Percentiles rank a stretch among this genome's conserved stretches.
These are phyloP conservation scores for Agrotis exclamationis DNA, from an alignment of 2,888 invertebrate species.

Conservation along the genomic window DNA sequence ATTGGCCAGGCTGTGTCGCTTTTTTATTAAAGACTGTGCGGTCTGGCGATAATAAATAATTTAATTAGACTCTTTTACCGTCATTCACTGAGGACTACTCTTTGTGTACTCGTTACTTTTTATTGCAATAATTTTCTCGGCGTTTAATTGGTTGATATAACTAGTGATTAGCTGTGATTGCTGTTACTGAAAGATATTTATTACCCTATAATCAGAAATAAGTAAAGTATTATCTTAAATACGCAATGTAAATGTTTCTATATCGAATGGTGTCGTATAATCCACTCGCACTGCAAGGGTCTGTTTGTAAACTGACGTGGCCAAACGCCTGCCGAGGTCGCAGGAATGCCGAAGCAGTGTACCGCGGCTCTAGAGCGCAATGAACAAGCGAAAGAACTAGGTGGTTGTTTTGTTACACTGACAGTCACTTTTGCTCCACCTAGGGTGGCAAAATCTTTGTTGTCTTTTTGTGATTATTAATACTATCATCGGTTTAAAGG, in stretches of 20 bases:
- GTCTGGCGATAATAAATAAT: slow-evolving; percentile 35
- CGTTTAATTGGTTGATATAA: not conserved
- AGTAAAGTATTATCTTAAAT: too few relatives aligned
- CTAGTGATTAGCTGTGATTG: not conserved
- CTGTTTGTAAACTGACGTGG: too few relatives aligned
- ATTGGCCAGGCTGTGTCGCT: slow-evolving; percentile 3
- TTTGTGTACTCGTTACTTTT: not conserved
- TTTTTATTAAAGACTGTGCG: slow-evolving; percentile 42
- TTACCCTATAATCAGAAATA: not conserved
- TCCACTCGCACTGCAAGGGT: too few relatives aligned
- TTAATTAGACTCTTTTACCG: slow-evolving; percentile 27
- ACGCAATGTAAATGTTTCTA: too few relatives aligned
- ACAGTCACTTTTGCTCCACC: too few relatives aligned
- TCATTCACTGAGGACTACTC: slow-evolving; percentile 24
- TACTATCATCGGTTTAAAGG: not conserved
- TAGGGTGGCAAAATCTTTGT: not conserved
- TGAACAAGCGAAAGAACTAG: too few relatives aligned
- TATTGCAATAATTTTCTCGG: not conserved
- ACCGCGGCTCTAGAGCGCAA: too few relatives aligned
- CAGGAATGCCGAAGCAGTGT: too few relatives aligned
- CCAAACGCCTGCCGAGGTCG: too few relatives aligned
- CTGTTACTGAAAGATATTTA: not conserved
- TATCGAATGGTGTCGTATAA: too few relatives aligned
- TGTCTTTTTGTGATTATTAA: not conserved
- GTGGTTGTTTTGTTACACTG: too few relatives aligned